Evolutionary conservation across 2,888 invertebrate species (phyloP), one percentile per base, ranked within the genome.

Genomic region (Macaria liturata): DNA sequence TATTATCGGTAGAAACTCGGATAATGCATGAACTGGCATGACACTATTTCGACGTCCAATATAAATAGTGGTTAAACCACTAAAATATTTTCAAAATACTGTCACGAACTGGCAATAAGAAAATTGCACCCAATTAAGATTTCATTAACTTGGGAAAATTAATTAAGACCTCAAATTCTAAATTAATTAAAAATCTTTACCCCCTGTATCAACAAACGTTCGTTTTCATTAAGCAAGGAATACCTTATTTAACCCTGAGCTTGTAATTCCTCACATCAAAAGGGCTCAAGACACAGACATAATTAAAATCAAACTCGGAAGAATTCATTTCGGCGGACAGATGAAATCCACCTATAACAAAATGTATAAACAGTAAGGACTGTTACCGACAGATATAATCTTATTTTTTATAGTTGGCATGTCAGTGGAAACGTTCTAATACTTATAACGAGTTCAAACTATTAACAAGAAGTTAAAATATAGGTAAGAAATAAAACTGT

Each of bases 251-350:
- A 57, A 62, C 61, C 59, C 52, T 8, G 59, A 50, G 49, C 57
- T 53, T 47, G 61, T 64, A 62, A 61, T 64, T 59, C 57, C 66
- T 56, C 56, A 59, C 61, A 58, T 62, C 59, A 61, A 63, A 61
- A 56, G 59, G 54, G 66, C 66, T 63, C 54, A 62, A 59, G 54
- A 57, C 51, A 48, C 62, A 65, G 61, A 65, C 61, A 61, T 76
- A 71, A 76, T 77, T 77, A 77, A 74, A 76, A 76, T 73, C 66
- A 74, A 75, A 72, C 69, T 68, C 68, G 50, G 64, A 60, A 60
- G 72, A 75, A 77, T 76, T 77, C 75, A 77, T 77, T 75, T 72
- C 63, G 62, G 65, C 67, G 66, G 74, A 70, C 77, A 62, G 61
- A 55, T 54, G 44, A 69, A 70, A 72, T 70, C 68, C 65, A 65